Evolutionary conservation across 1,140 invertebrate genomes (phyloP).

Genomic region (Archegozetes longisetosus): DNA sequence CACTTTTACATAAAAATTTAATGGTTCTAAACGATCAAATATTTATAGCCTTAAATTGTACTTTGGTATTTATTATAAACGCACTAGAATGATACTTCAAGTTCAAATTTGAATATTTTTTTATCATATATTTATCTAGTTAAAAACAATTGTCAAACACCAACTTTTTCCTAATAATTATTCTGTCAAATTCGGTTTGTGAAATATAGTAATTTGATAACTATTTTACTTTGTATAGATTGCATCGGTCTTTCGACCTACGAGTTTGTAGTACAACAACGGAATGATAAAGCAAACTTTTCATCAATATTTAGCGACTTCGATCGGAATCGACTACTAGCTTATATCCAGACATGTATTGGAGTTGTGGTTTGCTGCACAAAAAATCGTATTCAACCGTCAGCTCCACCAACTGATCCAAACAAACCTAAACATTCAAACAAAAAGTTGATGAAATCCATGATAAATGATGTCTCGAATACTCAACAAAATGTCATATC

Average conservation of each 20-base stretch:
- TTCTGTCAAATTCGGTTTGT: too few relatives aligned
- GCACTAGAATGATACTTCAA: too few relatives aligned
- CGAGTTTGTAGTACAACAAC: slow-evolving; percentile 43
- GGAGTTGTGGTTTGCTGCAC: not conserved
- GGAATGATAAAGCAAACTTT: not conserved
- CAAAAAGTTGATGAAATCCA: not conserved
- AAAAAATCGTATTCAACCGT: not conserved
- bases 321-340: not conserved
- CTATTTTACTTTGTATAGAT: too few relatives aligned
- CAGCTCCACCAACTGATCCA: not conserved
- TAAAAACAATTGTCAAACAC: too few relatives aligned
- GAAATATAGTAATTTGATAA: too few relatives aligned
- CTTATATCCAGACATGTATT: not conserved
- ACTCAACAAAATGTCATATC: not conserved
- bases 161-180: too few relatives aligned
- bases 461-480: not conserved
- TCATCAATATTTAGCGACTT: not conserved
- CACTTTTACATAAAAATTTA: too few relatives aligned
- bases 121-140: too few relatives aligned
- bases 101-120: too few relatives aligned
- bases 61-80: too few relatives aligned
- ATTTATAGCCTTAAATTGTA: too few relatives aligned
- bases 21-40: too few relatives aligned
- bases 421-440: not conserved
- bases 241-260: slow-evolving; percentile 70